These are phyloP conservation scores for Diloba caeruleocephala DNA, from an alignment of 2,888 invertebrate genomes.

Conservation along the genomic window DNA sequence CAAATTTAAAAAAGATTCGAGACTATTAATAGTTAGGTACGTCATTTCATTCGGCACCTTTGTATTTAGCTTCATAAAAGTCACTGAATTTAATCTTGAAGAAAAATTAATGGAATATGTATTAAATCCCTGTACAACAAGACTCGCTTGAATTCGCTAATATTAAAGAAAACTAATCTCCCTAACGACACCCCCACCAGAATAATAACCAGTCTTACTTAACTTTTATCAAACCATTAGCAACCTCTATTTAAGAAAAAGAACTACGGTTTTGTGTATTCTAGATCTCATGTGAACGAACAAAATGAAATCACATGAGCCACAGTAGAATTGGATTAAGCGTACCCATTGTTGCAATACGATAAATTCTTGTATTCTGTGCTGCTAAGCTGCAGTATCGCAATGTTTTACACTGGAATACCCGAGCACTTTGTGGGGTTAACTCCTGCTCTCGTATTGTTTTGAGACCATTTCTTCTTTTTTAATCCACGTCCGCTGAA, in stretches of 20 bases:
- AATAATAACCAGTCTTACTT: constrained; percentile 22
- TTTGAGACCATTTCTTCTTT: constrained; percentile 49
- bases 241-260: constrained; percentile 40
- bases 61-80: too few species aligned
- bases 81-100: too few species aligned
- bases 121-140: too few species aligned
- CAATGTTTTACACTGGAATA: constrained; percentile 60
- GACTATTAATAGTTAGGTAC: too few species aligned
- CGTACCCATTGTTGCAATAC: constrained; percentile 75
- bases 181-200: constrained; percentile 6
- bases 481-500: constrained; percentile 52
- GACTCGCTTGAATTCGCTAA: not conserved
- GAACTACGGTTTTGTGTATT: constrained; percentile 43
- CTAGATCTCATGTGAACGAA: constrained; percentile 62
- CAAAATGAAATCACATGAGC: constrained; percentile 75
- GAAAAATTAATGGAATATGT: too few species aligned
- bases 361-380: constrained; percentile 80
- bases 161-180: constrained; percentile 4
- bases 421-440: constrained; percentile 53
- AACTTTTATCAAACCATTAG: constrained; percentile 33
- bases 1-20: too few species aligned
- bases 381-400: constrained; percentile 70
- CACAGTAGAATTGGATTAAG: constrained; percentile 74
- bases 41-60: too few species aligned
- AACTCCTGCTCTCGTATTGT: constrained; percentile 63